Conservation (phyloP, 92 coral and sea anemone species). For the Desmophyllum pertusum region DNA sequence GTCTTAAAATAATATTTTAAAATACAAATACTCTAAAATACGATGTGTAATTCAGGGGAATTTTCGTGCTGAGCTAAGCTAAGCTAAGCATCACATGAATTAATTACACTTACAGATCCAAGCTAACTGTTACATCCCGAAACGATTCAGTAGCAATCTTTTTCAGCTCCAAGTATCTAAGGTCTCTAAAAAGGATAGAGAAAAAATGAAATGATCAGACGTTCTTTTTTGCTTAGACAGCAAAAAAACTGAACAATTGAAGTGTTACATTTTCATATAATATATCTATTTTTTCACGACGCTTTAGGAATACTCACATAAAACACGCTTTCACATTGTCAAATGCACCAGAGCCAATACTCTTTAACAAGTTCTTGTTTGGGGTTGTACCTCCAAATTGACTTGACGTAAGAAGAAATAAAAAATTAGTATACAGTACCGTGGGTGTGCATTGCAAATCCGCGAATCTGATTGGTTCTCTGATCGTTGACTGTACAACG, state of each 20-base stretch:
- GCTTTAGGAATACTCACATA: constrained; percentile 51
- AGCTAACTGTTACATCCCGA: constrained; percentile 39
- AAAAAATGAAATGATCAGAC: not conserved
- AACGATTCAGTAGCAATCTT: constrained; percentile 63
- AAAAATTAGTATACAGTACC: not conserved
- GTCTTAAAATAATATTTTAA: no score
- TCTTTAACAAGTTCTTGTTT: constrained; percentile 60
- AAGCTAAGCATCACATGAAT: not conserved
- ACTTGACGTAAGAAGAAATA: constrained; percentile 10
- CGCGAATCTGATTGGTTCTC: no score
- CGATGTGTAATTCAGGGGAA: no score
- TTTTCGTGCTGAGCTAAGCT: no score
- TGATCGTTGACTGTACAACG: no score
- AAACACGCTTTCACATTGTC: constrained; percentile 58
- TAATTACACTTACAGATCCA: constrained; percentile 62
- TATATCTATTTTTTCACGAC: no score
- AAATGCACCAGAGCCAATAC: constrained; percentile 65
- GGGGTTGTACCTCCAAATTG: constrained; percentile 30
- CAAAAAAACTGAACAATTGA: not conserved
- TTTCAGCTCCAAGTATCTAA: constrained; percentile 53
- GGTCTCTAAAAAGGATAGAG: constrained; percentile 43
- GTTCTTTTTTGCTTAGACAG: not conserved
- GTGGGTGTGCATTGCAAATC: not conserved
- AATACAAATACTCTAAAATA: no score
- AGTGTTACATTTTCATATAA: not conserved